A percentile compares a stretch with the other conserved stretches of the same genome.
phyloP scores from a whole-genome alignment of 2,113 vertebrate species.

The Malurus cyaneus region DNA sequence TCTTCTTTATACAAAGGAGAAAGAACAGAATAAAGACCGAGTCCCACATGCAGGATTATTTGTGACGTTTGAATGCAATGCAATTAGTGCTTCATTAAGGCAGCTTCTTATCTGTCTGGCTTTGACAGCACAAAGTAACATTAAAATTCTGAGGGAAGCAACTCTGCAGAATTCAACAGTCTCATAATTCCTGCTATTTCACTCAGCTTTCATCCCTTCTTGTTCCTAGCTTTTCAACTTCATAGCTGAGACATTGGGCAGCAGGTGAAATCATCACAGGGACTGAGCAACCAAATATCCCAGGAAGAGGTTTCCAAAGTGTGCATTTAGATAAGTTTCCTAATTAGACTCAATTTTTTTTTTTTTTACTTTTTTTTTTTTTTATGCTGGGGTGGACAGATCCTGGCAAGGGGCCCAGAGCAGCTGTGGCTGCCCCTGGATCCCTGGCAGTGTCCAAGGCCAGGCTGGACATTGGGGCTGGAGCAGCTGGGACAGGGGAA shows the following conservation, averaged over 20 bases:
- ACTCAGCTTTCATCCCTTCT: not conserved
- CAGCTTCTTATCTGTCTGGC: conserved; percentile 59
- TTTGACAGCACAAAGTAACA: conserved; percentile 55
- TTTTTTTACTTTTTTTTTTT: too few species aligned
- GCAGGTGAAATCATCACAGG: not conserved
- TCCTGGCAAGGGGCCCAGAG: fast-evolving
- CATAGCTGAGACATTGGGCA: not conserved
- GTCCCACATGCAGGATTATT: conserved; percentile 35
- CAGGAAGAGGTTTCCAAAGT: not conserved
- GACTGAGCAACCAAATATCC: not conserved
- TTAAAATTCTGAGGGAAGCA: conserved; percentile 55
- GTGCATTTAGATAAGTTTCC: not conserved
- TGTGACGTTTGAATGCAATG: conserved; percentile 52
- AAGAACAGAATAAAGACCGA: conserved; percentile 10
- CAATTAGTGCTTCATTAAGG: conserved; percentile 63
- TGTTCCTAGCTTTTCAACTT: not conserved
- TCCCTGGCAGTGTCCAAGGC: fast-evolving
- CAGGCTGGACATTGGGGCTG: fast-evolving
- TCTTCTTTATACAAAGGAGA: conserved; percentile 5
- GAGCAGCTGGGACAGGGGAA: fast-evolving
- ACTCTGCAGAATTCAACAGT: conserved; percentile 4
- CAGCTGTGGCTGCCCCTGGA: not conserved
- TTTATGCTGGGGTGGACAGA: fast-evolving
- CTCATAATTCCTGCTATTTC: not conserved
- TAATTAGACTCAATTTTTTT: not conserved